Base-by-base conservation (phyloP, 2,888 invertebrate species). In the Epiblema foenella region DNA sequence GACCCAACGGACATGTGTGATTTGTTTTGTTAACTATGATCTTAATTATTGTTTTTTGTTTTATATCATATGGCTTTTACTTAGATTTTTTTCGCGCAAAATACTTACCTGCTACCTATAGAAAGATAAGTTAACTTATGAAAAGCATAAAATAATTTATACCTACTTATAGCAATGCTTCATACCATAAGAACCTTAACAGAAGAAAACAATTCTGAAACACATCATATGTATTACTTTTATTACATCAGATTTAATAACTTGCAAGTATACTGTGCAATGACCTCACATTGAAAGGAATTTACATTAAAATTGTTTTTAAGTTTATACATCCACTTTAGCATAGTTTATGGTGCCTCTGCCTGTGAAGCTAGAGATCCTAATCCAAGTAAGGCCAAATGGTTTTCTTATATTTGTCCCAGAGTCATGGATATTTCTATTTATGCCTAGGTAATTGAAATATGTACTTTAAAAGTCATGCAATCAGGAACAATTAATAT, bases 1-100 rank as follows among this genome's bases (percentile, higher is more conserved):
- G 51, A 37, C 29, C 33, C 62, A n/a, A 60, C n/a, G n/a, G n/a
- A n/a, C 42, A 51, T 33, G 62, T 39, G 58, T 62, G 18, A 51
- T 63, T 51, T 51, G 51, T 51, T 63, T 62, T 60, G 46, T n/a
- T 29, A n/a, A n/a, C n/a, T 10, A 4, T 51, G 17, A 10, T 51
- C 10, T 8, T 4, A 7, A 58, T 58, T 58, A 4, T 24, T 37
- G n/a, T n/a, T n/a, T n/a, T n/a, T n/a, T n/a, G n/a, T 18, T 52
- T 20, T 24, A 11, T 18, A 12, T 1, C 12, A 8, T 18, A 12
- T 15, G 12, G 42, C 42, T 42, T 15, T 42, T 42, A 42, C 46
- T 46, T 15, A 10, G 42, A 5, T 39, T 18, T 58, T 12, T 20
- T 56, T 56, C 9, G 20, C 15, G 37, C 12, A 58, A 24, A 59